Conservation (phyloP, 2,888 invertebrate species). For the Cephonodes hylas region DNA sequence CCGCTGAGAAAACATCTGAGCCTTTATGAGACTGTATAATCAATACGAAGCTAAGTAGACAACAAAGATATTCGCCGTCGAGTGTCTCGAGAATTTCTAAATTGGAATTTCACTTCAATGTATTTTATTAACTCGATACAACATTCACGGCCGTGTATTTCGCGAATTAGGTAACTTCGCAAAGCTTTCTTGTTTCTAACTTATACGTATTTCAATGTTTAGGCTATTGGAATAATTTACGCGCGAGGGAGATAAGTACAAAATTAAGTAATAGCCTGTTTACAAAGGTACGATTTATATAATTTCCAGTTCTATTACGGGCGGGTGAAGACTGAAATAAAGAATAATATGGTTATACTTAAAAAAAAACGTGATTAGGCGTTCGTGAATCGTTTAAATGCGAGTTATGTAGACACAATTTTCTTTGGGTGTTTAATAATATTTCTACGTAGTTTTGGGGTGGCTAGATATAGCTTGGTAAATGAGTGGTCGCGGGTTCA, state of each 20-base stretch:
- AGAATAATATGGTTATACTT: no score
- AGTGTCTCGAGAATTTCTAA: background rate
- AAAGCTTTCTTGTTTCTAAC: background rate
- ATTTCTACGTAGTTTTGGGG: no score
- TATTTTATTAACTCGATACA: constrained; percentile 9
- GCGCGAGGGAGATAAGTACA: background rate
- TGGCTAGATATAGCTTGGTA: no score
- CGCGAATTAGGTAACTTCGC: background rate
- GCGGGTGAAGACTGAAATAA: no score
- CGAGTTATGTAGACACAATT: no score
- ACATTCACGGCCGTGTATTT: constrained; percentile 1
- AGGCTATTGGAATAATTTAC: background rate
- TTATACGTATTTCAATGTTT: background rate
- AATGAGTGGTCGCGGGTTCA: no score
- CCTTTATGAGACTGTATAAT: constrained; percentile 42
- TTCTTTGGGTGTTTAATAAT: no score
- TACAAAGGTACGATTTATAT: no score
- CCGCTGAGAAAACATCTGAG: constrained; percentile 42
- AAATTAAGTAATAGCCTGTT: background rate
- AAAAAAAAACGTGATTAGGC: no score
- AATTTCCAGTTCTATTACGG: no score
- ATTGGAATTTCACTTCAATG: background rate
- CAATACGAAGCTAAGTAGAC: constrained; percentile 32
- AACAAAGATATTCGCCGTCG: constrained; percentile 1
- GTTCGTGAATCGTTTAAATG: no score